These are phyloP conservation scores for Notechis scutatus DNA, from an alignment of 2,113 vertebrate species.

Conservation along the genomic window DNA sequence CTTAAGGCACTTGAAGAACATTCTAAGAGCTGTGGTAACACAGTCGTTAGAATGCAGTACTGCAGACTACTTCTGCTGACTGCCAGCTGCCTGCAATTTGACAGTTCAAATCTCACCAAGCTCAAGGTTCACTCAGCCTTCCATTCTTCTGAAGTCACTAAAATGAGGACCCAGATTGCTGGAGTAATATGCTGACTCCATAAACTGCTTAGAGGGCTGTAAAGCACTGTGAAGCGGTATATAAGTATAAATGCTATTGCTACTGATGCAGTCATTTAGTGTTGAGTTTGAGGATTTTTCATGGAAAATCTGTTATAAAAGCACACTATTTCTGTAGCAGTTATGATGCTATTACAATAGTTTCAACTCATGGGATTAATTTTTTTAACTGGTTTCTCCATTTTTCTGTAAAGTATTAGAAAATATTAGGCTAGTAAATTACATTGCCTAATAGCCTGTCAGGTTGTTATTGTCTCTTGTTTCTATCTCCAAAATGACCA, in stretches of 20 bases:
- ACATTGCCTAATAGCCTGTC: neutral
- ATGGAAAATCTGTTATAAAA: neutral
- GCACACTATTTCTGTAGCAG: neutral
- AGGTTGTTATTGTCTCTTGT: neutral
- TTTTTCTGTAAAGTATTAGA: neutral
- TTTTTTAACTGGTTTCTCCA: neutral
- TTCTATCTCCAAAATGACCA: neutral
- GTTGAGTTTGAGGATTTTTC: neutral
- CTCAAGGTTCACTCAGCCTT: too few species aligned
- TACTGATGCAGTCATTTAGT: neutral
- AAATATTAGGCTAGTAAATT: neutral
- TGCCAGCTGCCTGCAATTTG: too few species aligned
- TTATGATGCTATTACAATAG: neutral
- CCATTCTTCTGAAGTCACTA: too few species aligned
- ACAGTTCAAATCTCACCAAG: too few species aligned
- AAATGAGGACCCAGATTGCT: too few species aligned
- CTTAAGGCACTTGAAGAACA: neutral
- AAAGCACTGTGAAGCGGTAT: too few species aligned
- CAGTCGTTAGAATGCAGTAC: neutral
- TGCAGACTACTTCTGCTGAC: too few species aligned
- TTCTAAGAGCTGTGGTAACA: neutral
- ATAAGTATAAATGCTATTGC: too few species aligned
- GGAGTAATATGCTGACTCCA: too few species aligned
- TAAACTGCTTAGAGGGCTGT: too few species aligned
- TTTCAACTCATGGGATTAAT: neutral